Evolutionary conservation across 2,797 vertebrate species (phyloP).

Genomic region (Pygocentrus nattereri): DNA sequence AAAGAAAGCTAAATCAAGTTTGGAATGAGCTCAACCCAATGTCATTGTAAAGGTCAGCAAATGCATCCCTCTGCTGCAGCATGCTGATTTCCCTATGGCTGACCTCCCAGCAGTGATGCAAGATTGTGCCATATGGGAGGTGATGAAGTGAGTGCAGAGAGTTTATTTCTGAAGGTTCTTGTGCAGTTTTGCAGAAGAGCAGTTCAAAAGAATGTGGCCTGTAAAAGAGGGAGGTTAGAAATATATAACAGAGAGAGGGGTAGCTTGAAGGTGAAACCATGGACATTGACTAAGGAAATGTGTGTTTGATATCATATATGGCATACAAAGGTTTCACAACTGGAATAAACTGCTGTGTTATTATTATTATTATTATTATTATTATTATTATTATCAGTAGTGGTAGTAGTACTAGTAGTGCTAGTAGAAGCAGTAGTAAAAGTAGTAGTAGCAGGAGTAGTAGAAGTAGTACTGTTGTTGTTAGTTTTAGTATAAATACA

Average conservation of each 20-base stretch:
- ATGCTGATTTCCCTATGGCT: background rate
- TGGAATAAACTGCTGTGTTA: too few species aligned
- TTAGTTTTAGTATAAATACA: too few species aligned
- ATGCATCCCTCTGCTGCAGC: background rate
- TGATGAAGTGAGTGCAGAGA: conserved; percentile 7
- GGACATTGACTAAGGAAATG: too few species aligned
- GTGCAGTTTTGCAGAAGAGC: background rate
- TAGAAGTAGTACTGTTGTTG: too few species aligned
- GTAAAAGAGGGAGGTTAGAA: background rate
- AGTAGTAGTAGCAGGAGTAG: too few species aligned
- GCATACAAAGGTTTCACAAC: too few species aligned
- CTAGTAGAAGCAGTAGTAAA: too few species aligned
- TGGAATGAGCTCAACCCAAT: background rate
- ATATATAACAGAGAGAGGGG: background rate
- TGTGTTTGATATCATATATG: too few species aligned
- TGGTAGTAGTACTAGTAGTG: too few species aligned
- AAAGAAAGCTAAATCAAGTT: conserved; percentile 2
- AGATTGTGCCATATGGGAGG: conserved; percentile 7
- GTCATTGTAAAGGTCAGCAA: background rate
- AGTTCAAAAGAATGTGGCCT: background rate
- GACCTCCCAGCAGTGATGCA: conserved; percentile 5
- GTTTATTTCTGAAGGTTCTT: background rate
- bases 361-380: too few species aligned
- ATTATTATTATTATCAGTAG: too few species aligned
- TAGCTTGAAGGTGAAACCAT: background rate